A percentile compares a stretch with the other conserved stretches of the same genome.
Evolutionary conservation across 2,797 vertebrate species (phyloP).

Genomic region (Rhynchonycteris naso): DNA sequence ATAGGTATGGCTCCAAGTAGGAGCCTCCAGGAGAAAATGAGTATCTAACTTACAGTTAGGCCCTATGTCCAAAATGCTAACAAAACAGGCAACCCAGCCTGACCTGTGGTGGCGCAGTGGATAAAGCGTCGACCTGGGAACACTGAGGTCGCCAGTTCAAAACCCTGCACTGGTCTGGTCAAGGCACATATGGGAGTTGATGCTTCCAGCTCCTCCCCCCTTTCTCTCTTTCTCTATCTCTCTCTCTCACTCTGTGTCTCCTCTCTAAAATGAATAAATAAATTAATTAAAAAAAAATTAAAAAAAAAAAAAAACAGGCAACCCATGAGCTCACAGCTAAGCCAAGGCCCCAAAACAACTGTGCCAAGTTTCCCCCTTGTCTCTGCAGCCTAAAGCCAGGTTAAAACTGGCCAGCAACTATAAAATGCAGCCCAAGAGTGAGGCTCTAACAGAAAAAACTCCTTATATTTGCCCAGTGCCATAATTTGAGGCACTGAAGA

Average conservation of each 20-base stretch:
- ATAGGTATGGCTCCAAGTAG: background rate
- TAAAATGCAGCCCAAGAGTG: background rate
- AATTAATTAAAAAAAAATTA: no score
- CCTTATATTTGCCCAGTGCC: background rate
- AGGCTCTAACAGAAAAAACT: conserved; percentile 31
- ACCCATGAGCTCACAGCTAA: background rate
- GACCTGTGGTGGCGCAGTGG: no score
- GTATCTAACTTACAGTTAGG: background rate
- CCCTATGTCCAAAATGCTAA: conserved; percentile 9
- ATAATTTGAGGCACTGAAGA: background rate
- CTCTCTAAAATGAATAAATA: no score
- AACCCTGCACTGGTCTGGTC: no score
- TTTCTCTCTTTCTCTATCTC: no score
- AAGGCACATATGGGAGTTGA: no score
- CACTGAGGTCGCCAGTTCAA: no score
- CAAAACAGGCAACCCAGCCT: background rate
- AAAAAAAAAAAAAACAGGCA: conserved; percentile 28
- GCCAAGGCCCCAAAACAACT: background rate
- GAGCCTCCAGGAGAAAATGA: background rate
- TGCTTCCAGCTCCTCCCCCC: no score
- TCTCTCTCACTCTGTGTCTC: no score
- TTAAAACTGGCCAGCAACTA: conserved; percentile 11
- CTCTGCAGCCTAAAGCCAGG: background rate
- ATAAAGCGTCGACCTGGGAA: no score
- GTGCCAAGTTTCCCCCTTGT: background rate